Base-by-base conservation (phyloP, 2,797 vertebrate genomes). In the Cossypha caffra region DNA sequence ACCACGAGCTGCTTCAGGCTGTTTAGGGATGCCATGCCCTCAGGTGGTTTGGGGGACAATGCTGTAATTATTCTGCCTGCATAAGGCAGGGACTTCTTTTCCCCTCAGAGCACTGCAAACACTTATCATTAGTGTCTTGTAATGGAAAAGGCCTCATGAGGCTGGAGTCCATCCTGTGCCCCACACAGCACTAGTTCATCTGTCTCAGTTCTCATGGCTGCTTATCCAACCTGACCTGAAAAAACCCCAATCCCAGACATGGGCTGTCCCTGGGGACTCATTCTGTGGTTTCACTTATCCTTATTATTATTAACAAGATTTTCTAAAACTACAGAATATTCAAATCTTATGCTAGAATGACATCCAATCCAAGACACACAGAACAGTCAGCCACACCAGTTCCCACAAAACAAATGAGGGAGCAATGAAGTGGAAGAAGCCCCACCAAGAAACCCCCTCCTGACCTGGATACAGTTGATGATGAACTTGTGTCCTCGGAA, bases 381-480 rank as follows among this genome's bases (percentile, higher is more conserved):
- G 72, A 79, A 25, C 26, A 82, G 54, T 42, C 11, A 42, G 67
- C 64, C 68, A 59, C 51, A 33, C 12, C 81, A 38, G 6, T 17
- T 73, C 58, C 69, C 77, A 80, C 18, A 18, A 21, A 83, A 61
- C 20, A 83, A 77, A 75, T 0, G 2, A 55, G 23, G 21, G 19
- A 88, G 33, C 17, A 38, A 35, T 16, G 17, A 13, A 54, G 82
- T 76, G 25, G 4, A 19, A 55, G 50, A 83, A 86, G 77, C 5
- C n/a, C 38, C 79, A 64, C 31, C 52, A 57, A 45, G 82, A 90
- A 88, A 42, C 6, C 25, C 28, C n/a, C 61, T 72, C 26, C 97
- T 90, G 90, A 98, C 98, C 98, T 98, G 98, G 94, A 98, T 97
- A 80, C 98, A 98, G 96, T 98, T 98, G 94, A 98, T 98, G 96